Conservation (phyloP, 1,140 invertebrate species). For the Listronotus bonariensis region DNA sequence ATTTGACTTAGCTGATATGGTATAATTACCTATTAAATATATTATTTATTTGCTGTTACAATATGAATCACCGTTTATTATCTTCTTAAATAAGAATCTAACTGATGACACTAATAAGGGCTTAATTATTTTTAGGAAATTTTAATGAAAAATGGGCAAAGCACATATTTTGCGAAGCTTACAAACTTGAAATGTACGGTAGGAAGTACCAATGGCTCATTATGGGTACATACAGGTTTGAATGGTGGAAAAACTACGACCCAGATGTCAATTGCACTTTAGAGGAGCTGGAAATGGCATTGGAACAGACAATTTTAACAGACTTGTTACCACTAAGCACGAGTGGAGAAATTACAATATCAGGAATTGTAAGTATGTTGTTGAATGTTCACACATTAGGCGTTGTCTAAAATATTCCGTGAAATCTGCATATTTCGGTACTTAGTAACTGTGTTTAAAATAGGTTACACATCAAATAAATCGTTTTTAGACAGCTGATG, state of each 20-base stretch:
- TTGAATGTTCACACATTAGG: too few species aligned
- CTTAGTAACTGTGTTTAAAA: background rate
- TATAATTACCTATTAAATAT: too few species aligned
- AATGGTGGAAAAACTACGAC: conserved; percentile 74
- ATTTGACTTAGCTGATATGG: too few species aligned
- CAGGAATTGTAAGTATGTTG: conserved; percentile 84
- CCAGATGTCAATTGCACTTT: conserved; percentile 70
- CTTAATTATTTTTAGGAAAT: conserved; percentile 67
- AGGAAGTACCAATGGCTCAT: conserved; percentile 92
- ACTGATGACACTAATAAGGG: too few species aligned
- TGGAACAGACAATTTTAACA: conserved; percentile 90
- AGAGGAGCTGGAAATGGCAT: conserved; percentile 75
- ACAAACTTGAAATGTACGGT: conserved; percentile 59
- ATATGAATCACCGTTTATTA: background rate
- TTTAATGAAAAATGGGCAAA: conserved; percentile 95
- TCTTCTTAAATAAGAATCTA: too few species aligned
- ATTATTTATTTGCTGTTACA: background rate
- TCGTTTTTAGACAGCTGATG: conserved; percentile 77
- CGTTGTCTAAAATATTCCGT: too few species aligned
- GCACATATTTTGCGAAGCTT: conserved; percentile 92
- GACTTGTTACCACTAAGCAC: conserved; percentile 78
- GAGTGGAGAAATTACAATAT: conserved; percentile 79
- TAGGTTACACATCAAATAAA: background rate
- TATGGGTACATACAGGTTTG: conserved; percentile 81
- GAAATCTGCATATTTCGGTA: too few species aligned